A percentile compares a stretch with the other conserved stretches of the same genome.
phyloP scores from a whole-genome alignment of 2,797 vertebrate species.

The Gymnoscopelus braueri region DNA sequence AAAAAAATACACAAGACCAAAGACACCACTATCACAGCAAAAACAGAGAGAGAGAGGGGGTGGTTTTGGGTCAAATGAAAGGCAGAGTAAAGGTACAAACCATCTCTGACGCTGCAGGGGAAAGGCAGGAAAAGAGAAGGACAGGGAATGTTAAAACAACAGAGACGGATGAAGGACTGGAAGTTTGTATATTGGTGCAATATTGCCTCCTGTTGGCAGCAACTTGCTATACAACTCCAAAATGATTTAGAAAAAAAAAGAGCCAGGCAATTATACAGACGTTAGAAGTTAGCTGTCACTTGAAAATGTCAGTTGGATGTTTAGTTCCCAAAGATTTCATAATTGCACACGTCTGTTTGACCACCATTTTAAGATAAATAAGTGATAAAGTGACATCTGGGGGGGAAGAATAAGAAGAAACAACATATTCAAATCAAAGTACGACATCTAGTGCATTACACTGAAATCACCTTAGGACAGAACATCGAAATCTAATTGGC shows the following conservation, averaged over 20 bases:
- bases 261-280: background rate
- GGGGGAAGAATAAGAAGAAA: too few species aligned
- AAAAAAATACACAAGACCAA: conserved; percentile 28
- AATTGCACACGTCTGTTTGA: too few species aligned
- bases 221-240: background rate
- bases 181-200: conserved; percentile 27
- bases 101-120: conserved; percentile 94
- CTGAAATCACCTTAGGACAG: too few species aligned
- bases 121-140: conserved; percentile 72
- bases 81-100: conserved; percentile 86
- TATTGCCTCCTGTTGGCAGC: conserved; percentile 55
- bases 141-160: conserved; percentile 39
- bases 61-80: conserved; percentile 9
- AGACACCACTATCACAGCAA: conserved; percentile 9
- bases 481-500: too few species aligned
- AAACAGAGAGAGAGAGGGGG: conserved; percentile 6
- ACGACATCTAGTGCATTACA: too few species aligned
- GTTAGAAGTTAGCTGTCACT: too few species aligned
- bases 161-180: conserved; percentile 59
- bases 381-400: too few species aligned
- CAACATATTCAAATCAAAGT: too few species aligned
- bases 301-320: too few species aligned
- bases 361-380: too few species aligned
- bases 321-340: too few species aligned
- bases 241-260: background rate